Conservation (phyloP, 2,888 invertebrate species). For the Lepidocyrtinus sp. region DNA sequence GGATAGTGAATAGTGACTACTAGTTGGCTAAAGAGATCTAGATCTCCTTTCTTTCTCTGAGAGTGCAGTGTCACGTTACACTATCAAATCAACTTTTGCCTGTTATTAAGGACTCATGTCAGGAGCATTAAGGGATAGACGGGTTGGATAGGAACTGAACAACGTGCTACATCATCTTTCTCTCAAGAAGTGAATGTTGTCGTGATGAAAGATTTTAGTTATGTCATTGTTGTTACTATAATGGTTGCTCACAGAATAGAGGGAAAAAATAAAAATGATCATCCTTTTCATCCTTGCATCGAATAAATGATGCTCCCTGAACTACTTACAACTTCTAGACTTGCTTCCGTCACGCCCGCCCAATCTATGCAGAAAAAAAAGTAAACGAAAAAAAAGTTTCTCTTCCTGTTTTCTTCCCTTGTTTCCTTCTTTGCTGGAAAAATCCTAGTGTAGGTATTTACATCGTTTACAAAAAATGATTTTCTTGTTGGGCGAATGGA, state of each 20-base stretch:
- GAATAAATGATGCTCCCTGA: slow-evolving; percentile 16
- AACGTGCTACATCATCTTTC: slow-evolving; percentile 31
- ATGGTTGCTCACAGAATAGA: background rate
- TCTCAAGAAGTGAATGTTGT: slow-evolving; percentile 28
- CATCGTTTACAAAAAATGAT: background rate
- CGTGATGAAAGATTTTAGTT: slow-evolving; percentile 17
- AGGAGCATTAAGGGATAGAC: slow-evolving; percentile 34
- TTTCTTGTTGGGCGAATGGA: background rate
- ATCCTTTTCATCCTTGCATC: slow-evolving; percentile 10
- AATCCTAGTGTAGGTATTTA: background rate
- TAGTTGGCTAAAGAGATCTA: background rate
- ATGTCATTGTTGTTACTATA: slow-evolving; percentile 13
- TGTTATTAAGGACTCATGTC: slow-evolving; percentile 45
- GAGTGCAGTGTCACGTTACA: slow-evolving; percentile 43
- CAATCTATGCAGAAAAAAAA: slow-evolving; percentile 9
- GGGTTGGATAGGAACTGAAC: background rate
- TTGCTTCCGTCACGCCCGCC: background rate
- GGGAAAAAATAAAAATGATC: slow-evolving; percentile 8
- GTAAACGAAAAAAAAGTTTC: slow-evolving; percentile 21
- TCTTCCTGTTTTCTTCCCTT: slow-evolving; percentile 28
- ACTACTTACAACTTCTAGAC: slow-evolving; percentile 11
- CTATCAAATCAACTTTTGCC: slow-evolving; percentile 41
- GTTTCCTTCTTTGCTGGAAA: slow-evolving; percentile 7
- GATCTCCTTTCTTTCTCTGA: slow-evolving; percentile 3
- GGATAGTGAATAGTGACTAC: background rate